phyloP scores from a whole-genome alignment of 2,888 invertebrate species.

The Argyresthia goedartella region DNA sequence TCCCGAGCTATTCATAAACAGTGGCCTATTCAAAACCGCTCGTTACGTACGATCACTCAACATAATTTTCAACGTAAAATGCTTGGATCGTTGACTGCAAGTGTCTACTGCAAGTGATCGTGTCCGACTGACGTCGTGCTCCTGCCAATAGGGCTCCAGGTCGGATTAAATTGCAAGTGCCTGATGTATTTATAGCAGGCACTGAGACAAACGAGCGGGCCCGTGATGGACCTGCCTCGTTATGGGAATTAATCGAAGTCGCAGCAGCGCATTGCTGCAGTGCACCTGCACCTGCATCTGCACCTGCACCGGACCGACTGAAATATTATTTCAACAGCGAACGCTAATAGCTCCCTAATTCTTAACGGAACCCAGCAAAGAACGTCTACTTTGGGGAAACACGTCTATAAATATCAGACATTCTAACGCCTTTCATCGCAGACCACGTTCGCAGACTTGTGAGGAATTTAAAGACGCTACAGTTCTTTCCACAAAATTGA shows the following conservation, averaged over 20 bases:
- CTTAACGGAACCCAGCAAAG: constrained; percentile 1
- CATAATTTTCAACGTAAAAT: no score
- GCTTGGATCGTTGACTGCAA: no score
- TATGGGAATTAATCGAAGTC: constrained; percentile 70
- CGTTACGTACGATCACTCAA: no score
- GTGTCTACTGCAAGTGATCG: no score
- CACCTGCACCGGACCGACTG: constrained; percentile 53
- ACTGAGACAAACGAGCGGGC: constrained; percentile 66
- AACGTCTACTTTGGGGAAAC: neutral
- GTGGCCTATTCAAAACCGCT: no score
- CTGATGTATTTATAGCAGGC: constrained; percentile 68
- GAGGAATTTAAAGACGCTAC: neutral
- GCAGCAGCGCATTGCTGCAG: constrained; percentile 37
- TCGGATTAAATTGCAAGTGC: constrained; percentile 69
- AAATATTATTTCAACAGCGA: constrained; percentile 40
- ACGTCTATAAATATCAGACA: neutral
- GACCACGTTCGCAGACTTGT: neutral
- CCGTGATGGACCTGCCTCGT: constrained; percentile 69
- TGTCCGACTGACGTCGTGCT: no score
- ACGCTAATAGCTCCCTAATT: constrained; percentile 19
- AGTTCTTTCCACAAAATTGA: constrained; percentile 23
- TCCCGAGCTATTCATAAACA: no score
- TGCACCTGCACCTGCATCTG: constrained; percentile 26
- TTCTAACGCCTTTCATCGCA: neutral
- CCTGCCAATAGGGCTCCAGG: constrained; percentile 17